Conservation (phyloP, 1,140 invertebrate species). For the Metopolophium dirhodum region DNA sequence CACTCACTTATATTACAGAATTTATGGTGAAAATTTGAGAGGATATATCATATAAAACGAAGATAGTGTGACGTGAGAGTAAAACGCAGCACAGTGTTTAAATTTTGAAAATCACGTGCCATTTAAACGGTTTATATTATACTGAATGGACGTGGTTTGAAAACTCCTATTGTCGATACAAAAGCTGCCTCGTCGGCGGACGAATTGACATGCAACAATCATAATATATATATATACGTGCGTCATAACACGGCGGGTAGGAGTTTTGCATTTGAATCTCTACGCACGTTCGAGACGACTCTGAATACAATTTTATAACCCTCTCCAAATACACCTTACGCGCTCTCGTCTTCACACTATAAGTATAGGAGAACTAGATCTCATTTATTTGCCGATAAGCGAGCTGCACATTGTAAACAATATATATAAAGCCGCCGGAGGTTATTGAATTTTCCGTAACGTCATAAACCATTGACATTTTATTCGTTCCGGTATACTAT, state of each 20-base stretch:
- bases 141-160: neutral
- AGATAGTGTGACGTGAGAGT: neutral
- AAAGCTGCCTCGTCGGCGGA: neutral
- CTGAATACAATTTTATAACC: slow-evolving; percentile 1
- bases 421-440: neutral
- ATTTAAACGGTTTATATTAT: slow-evolving; percentile 34
- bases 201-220: slow-evolving; percentile 8
- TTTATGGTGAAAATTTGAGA: neutral
- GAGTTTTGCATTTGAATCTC: slow-evolving; percentile 6
- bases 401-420: neutral
- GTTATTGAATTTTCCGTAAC: neutral
- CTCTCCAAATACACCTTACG: neutral
- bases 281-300: neutral
- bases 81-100: neutral
- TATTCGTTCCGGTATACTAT: neutral
- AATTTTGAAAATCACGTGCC: slow-evolving; percentile 6
- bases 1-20: neutral
- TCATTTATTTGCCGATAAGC: neutral
- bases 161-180: neutral
- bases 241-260: neutral
- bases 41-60: neutral
- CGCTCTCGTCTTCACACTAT: neutral
- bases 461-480: neutral
- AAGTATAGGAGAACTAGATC: neutral
- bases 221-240: neutral